Evolutionary conservation across 2,113 vertebrate genomes (phyloP), one percentile per base, ranked within the genome.

Genomic region (Hipposideros armiger): DNA sequence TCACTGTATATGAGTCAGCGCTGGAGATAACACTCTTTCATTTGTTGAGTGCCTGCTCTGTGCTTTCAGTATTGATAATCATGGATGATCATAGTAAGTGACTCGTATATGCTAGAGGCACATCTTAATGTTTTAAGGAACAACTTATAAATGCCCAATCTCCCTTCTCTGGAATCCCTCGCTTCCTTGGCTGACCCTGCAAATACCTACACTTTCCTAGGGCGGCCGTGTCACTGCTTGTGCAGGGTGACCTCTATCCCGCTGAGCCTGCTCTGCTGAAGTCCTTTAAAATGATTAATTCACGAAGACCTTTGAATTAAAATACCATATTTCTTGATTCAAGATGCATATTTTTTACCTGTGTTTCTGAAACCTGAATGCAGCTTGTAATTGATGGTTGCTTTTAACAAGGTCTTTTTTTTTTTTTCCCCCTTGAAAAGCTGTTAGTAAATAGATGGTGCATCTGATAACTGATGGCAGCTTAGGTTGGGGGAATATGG

Each of bases 301-400:
- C 87, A 84, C 42, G 58, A 26, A 90, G 94, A 96, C 90, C 90
- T 92, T 90, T 90, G 96, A 80, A 83, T 95, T 92, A 84, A 94
- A 92, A 90, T 40, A 30, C 93, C 66, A 4, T 92, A 90, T 92
- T 95, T 94, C 92, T 83, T 84, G 40, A 42, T 74, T 82, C 58
- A 47, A 58, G 28, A 52, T 85, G 92, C 69, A 2, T 52, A 90
- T 84, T 93, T 95, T 81, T 90, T 92, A 93, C 92, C 87, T 62
- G 91, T 32, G 42, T 81, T 91, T 94, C 90, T 87, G 97, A 92
- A 67, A 2, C 42, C 70, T 42, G 67, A 90, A 20, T 42, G n/a
- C 40, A 32, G 73, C 52, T 17, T 2, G 50, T 95, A 92, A 97
- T 93, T 93, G 94, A 93, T 90, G 92, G 87, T 11, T 95, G 83